Base-by-base conservation (phyloP, 1,140 invertebrate species). In the Cardiocondyla obscurior region DNA sequence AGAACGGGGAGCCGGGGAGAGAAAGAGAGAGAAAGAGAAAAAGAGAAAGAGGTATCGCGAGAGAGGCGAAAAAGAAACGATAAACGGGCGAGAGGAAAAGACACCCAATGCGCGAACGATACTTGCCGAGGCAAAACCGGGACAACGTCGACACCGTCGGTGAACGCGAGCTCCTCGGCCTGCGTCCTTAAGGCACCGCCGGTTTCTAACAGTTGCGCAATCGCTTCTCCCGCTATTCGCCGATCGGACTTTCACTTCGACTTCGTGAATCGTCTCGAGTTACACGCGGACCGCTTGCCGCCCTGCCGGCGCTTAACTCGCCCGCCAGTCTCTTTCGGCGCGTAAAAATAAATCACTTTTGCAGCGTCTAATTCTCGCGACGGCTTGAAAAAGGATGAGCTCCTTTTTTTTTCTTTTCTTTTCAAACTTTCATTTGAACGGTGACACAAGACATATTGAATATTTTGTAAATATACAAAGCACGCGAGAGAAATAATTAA, bases 101-200 rank as follows among this genome's bases (percentile, higher is more conserved):
- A 39, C 72, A 55, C 25, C 30, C 72, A 46, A 82, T 81, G 81
- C 49, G 85, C 72, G 65, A 86, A 76, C 79, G 85, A 86, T 86
- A 74, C 82, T 86, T 73, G 70, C 79, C 36, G 72, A 79, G 36
- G 72, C 74, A 85, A 85, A 69, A 76, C 72, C 62, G 72, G 79
- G 57, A 44, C 81, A 85, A 81, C 67, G 76, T 51, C 36, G 76
- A 81, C 53, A 77, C 57, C 57, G 72, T 77, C 53, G 76, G 55
- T 53, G 51, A 44, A 55, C 77, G 42, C 51, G 44, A 25, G 6
- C 30, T 46, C 12, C 55, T 72, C 10, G 28, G 14, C 42, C 64
- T 22, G 60, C 60, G 14, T 65, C 65, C 22, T 81, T 60, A 30
- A 25, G 67, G 28, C 62, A 46, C 14, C 53, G 36, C 46, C 83